Percentiles rank a stretch among this genome's conserved stretches.
Evolutionary conservation across 2,797 vertebrate genomes (phyloP).

Genomic region (Enteromius anoplus): DNA sequence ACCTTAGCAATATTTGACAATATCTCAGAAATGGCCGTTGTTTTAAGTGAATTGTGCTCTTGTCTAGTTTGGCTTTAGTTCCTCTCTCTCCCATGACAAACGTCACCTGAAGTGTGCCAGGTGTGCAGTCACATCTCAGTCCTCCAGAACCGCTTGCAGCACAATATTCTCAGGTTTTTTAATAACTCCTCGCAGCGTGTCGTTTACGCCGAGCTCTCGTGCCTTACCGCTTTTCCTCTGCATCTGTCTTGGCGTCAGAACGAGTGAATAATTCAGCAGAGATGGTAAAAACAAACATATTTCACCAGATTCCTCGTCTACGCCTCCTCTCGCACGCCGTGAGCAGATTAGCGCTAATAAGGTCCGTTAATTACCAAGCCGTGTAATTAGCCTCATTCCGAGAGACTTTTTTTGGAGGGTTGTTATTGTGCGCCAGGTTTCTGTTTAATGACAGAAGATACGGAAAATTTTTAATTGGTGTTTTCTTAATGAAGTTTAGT

Average conservation of each 20-base stretch:
- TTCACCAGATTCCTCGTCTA: constrained; percentile 36
- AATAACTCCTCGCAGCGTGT: constrained; percentile 30
- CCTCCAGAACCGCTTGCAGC: background rate
- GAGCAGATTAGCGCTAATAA: constrained; percentile 74
- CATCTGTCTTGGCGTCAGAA: constrained; percentile 41
- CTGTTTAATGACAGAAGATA: constrained; percentile 76
- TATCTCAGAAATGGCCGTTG: background rate
- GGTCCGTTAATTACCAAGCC: constrained; percentile 71
- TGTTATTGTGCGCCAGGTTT: constrained; percentile 72
- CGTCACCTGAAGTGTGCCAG: constrained; percentile 6
- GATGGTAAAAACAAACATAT: constrained; percentile 53
- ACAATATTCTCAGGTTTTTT: constrained; percentile 24
- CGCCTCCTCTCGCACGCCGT: constrained; percentile 64
- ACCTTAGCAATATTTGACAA: background rate
- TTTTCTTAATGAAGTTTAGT: constrained; percentile 75
- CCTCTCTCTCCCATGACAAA: constrained; percentile 23
- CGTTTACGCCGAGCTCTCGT: constrained; percentile 17
- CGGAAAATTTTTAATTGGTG: constrained; percentile 75
- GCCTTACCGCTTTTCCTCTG: constrained; percentile 33
- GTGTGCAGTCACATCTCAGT: constrained; percentile 34
- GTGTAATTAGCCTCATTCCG: constrained; percentile 74
- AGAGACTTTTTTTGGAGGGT: constrained; percentile 63
- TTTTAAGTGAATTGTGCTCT: background rate
- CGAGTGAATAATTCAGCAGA: constrained; percentile 60
- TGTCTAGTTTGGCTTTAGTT: background rate